These are phyloP conservation scores for Tinea trinotella DNA, from an alignment of 2,888 invertebrate genomes.

Conservation along the genomic window DNA sequence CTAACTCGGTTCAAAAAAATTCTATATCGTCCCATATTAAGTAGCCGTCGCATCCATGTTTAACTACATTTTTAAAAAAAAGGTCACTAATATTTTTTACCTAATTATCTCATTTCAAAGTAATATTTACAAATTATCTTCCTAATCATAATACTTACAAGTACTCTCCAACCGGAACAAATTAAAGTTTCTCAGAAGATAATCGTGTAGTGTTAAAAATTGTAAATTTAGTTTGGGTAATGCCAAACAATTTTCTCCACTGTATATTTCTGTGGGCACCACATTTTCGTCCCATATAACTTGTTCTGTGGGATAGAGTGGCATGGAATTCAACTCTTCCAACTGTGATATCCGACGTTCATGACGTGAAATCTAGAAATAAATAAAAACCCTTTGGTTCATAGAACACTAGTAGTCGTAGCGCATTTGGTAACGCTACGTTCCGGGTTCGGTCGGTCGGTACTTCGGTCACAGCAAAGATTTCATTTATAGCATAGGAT, in stretches of 20 bases:
- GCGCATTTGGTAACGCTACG: too few species aligned
- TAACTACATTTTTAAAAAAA: too few species aligned
- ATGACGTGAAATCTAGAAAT: constrained; percentile 81
- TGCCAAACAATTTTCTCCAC: constrained; percentile 95
- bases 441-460: too few species aligned
- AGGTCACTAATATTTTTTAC: too few species aligned
- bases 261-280: constrained; percentile 97
- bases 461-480: too few species aligned
- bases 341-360: constrained; percentile 92
- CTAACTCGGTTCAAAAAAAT: too few species aligned
- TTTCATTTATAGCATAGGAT: too few species aligned
- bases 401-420: neutral
- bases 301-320: constrained; percentile 97
- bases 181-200: constrained; percentile 96
- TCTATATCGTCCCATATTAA: too few species aligned
- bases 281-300: constrained; percentile 99
- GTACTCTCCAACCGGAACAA: constrained; percentile 98
- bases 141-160: constrained; percentile 73
- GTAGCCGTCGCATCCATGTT: too few species aligned
- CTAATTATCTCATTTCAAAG: too few species aligned
- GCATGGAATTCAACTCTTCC: constrained; percentile 97
- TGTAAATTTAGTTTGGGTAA: constrained; percentile 98
- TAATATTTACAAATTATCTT: too few species aligned
- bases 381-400: neutral
- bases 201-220: constrained; percentile 98